These are phyloP conservation scores for Strix uralensis DNA, from an alignment of 2,113 vertebrate genomes.

Conservation along the genomic window DNA sequence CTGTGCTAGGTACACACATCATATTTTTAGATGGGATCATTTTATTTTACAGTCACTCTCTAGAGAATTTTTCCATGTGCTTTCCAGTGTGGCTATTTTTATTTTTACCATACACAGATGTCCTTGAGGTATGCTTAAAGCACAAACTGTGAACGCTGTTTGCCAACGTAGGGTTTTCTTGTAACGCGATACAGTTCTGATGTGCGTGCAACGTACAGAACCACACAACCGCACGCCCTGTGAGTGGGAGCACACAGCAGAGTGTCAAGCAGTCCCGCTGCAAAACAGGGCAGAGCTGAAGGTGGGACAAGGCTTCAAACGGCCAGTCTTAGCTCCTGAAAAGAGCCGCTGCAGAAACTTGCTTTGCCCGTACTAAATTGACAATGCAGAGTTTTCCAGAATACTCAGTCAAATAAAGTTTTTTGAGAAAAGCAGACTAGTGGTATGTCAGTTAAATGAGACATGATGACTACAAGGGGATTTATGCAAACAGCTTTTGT, in stretches of 20 bases:
- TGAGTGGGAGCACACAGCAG: background rate
- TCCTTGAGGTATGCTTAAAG: background rate
- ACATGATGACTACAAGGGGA: background rate
- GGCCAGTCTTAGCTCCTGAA: background rate
- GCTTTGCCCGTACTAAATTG: background rate
- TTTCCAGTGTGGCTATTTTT: background rate
- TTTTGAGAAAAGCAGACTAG: background rate
- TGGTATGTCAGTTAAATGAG: background rate
- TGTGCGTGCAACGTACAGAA: background rate
- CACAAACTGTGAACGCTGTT: background rate
- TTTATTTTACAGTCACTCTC: background rate
- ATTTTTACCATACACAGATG: background rate
- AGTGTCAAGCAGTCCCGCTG: background rate
- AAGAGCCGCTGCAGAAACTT: conserved; percentile 5
- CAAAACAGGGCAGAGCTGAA: background rate
- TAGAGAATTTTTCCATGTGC: background rate
- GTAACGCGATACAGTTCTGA: background rate
- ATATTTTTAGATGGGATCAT: background rate
- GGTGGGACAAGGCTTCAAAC: background rate
- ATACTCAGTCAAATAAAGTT: background rate
- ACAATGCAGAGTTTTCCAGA: background rate
- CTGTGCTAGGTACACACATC: background rate
- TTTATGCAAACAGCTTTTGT: background rate
- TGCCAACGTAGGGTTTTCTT: background rate
- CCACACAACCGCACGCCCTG: background rate